Evolutionary conservation across 2,888 invertebrate species (phyloP), one percentile per base, ranked within the genome.

Genomic region (Malthinus flaveolus): DNA sequence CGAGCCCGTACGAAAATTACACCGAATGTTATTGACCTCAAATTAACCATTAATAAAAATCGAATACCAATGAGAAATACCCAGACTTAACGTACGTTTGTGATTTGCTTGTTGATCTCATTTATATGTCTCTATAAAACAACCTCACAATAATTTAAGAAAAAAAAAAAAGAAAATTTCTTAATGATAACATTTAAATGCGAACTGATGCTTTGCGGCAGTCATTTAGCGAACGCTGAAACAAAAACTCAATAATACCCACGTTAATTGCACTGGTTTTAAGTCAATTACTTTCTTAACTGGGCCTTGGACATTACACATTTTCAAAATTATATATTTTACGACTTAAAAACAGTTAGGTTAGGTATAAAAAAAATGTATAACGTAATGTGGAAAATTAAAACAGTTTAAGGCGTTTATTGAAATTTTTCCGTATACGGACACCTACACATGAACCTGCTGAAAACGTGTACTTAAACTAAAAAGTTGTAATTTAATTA

Each of bases 101-200:
- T 56, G 64, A 66, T 65, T 64, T 63, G 64, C 63, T 61, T 61
- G 49, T 58, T 23, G 68, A 68, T 70, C 68, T 66, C 70, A 68
- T 71, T 72, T 71, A 72, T 71, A 74, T 73, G 74, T 74, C 74
- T 74, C 71, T 68, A 74, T 74, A 74, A 70, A 71, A 70, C 66
- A 61, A 62, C 65, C 63, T 65, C 56, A 65, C 68, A 67, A 68
- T 70, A 69, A 70, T 23, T 23, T 23, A 23, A 23, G 23, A 23
- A 5, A 23, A 23, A 13, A 15, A n/a, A 23, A 42, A 69, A 68
- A 68, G 66, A 60, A 59, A 35, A 51, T 60, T 66, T 44, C 65
- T 68, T 73, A 73, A 73, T 73, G 72, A 71, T 69, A 68, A 72
- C 72, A 73, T 74, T 73, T 72, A 71, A 73, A 72, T 72, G 72